Evolutionary conservation across 2,113 vertebrate genomes (phyloP), one percentile per base, ranked within the genome.

Genomic region (Barbus barbus): DNA sequence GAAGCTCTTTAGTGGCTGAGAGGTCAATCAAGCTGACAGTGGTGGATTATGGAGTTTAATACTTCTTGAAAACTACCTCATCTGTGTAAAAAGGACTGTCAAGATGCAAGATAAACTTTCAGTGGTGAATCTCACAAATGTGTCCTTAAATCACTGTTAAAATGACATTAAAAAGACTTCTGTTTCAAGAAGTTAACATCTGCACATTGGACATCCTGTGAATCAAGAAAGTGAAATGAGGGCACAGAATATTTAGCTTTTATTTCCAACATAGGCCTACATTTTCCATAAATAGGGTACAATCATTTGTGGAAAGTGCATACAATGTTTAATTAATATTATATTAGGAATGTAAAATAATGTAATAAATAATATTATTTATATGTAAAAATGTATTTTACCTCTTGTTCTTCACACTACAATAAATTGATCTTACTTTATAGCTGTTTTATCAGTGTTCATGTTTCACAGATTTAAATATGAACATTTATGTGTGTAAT

Each of bases 331-430:
- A 22, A 56, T 44, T 46, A 41, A 79, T 18, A 26, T 46, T 48
- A 16, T 44, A 79, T 18, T 41, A 33, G n/a, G 31, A 31, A 80
- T 80, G 78, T 48, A 67, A 80, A 46, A 80, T 80, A 80, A 65
- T 63, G 77, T 79, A 41, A 26, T 58, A 9, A 78, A 78, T 26
- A 16, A 63, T 63, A 24, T 31, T 65, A 80, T 80, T 80, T 80
- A 80, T 80, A 67, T 67, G 78, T 48, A 46, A 28, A 67, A 38
- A 67, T 67, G 16, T 20, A 67, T 38, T 58, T 78, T 33, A 80
- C 24, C 60, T 67, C 2, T 28, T 79, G 5, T 65, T 46, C 24
- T 80, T 80, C 67, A 61, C 58, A 80, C 60, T 80, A 33, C 16
- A 80, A 67, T 67, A 67, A 80, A 80, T 1, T 0, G 11, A 48